Evolutionary conservation across 2,797 vertebrate genomes (phyloP), one percentile per base, ranked within the genome.

Genomic region (Calcarius lapponicus): DNA sequence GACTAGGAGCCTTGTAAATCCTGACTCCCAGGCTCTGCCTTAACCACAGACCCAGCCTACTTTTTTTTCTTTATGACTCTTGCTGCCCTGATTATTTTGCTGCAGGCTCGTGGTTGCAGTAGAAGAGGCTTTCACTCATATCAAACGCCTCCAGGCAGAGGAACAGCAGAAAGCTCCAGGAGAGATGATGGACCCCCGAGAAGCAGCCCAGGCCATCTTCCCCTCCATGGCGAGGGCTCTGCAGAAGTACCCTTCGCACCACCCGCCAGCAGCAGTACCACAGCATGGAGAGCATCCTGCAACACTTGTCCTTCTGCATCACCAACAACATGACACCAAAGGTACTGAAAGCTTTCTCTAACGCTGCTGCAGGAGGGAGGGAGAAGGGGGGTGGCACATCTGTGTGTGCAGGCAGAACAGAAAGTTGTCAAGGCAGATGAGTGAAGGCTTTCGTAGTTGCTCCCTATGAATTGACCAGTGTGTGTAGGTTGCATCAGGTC

Each of bases 251-350:
- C 98, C 98, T 99, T 93, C 99, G 99, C 21, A 99, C 99, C 96
- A 99, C 99, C 4, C 98, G 98, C 80, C 98, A 99, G 98, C 99
- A 99, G 82, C 98, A 99, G 97, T 99, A 99, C 97, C 99, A 99
- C 98, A 99, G 98, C 98, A 99, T 99, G 99, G 99, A 99, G 97
- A 99, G 98, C 97, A 99, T 99, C 96, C 98, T 99, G 97, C 99
- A 99, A 90, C 99, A 99, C 93, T 98, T 99, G 73, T 98, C 99
- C 40, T 99, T 99, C 98, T 99, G 99, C 97, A 98, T 99, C 84
- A 97, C 98, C 86, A 98, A 99, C 95, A 99, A 99, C 98, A 99
- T 99, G 99, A 99, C 99, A 72, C 99, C 99, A 32, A 99, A 99
- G 99, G 99, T 99, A 93, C 56, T 0, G 2, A 90, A 38, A 0